Percentiles rank a stretch among this genome's conserved stretches.
These are phyloP conservation scores for Parasteatoda tepidariorum DNA, from an alignment of 1,140 invertebrate species.

Conservation along the genomic window DNA sequence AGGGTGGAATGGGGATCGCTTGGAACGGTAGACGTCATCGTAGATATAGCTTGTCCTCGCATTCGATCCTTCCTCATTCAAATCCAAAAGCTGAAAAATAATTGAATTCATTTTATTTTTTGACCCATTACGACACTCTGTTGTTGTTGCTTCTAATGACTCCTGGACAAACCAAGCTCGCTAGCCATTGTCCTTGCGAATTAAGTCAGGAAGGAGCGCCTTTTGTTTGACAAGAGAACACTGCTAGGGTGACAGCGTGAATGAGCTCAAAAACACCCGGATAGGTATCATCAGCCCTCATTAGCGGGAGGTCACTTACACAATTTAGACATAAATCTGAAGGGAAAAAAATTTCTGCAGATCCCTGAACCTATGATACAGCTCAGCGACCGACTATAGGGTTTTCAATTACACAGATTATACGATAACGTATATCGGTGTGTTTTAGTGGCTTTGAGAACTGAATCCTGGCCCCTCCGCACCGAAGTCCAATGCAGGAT, in stretches of 20 bases:
- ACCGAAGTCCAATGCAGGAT: no score
- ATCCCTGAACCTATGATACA: no score
- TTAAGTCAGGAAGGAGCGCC: no score
- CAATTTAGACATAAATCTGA: neutral
- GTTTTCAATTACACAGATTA: no score
- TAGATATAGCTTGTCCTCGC: constrained; percentile 5
- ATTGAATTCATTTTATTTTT: neutral
- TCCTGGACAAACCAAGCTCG: no score
- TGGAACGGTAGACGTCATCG: constrained; percentile 25
- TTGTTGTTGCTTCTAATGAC: no score
- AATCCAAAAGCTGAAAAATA: constrained; percentile 14
- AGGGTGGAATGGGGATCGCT: constrained; percentile 6
- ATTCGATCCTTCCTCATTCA: neutral
- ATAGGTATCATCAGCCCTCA: neutral
- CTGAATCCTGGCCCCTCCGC: no score
- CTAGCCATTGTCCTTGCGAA: no score
- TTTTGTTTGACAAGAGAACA: no score
- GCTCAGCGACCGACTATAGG: no score
- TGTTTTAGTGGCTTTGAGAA: no score
- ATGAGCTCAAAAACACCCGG: neutral
- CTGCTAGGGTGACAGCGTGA: neutral
- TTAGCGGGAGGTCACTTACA: neutral
- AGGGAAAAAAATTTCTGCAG: neutral
- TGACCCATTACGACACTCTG: neutral
- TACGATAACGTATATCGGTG: no score